Percentiles rank a stretch among this genome's conserved stretches.
Evolutionary conservation across 2,888 invertebrate species (phyloP).

Genomic region (Brassicogethes aeneus): DNA sequence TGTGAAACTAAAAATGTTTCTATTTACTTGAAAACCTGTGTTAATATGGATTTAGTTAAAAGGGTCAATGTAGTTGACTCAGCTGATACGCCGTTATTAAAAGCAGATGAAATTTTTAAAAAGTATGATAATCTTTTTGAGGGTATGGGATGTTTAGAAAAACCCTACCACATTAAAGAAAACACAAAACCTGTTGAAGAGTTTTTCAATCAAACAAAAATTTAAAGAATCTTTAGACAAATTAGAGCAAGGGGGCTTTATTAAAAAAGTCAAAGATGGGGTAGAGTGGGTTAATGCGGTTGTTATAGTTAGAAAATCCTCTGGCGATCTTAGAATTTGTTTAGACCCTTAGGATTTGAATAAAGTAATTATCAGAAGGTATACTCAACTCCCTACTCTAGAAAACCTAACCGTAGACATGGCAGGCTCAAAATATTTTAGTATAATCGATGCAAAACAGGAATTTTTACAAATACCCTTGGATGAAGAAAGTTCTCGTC

Average conservation of each 20-base stretch:
- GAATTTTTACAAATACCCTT: slow-evolving; percentile 16
- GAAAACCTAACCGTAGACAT: slow-evolving; percentile 4
- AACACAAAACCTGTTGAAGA: not conserved
- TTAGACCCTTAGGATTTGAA: slow-evolving; percentile 6
- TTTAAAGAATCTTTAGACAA: not conserved
- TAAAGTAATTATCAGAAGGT: slow-evolving; percentile 5
- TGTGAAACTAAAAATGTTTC: not conserved
- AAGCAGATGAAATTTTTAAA: not conserved
- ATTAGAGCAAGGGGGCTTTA: not conserved
- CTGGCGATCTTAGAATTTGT: not conserved
- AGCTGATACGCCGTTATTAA: not conserved
- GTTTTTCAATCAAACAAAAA: not conserved
- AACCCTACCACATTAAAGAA: slow-evolving; percentile 1
- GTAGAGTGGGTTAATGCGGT: not conserved
- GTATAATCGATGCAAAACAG: slow-evolving; percentile 13
- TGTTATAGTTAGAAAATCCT: not conserved
- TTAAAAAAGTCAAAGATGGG: not conserved
- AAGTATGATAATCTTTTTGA: not conserved
- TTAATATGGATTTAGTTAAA: not conserved
- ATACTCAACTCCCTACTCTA: slow-evolving; percentile 7
- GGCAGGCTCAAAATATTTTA: slow-evolving; percentile 8
- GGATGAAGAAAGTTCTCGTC: slow-evolving; percentile 12
- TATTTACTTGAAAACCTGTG: not conserved
- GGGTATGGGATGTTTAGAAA: slow-evolving; percentile 1
- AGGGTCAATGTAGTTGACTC: too few species aligned